Conservation (phyloP, 1,140 invertebrate genomes). For the Ganaspis sp. region DNA sequence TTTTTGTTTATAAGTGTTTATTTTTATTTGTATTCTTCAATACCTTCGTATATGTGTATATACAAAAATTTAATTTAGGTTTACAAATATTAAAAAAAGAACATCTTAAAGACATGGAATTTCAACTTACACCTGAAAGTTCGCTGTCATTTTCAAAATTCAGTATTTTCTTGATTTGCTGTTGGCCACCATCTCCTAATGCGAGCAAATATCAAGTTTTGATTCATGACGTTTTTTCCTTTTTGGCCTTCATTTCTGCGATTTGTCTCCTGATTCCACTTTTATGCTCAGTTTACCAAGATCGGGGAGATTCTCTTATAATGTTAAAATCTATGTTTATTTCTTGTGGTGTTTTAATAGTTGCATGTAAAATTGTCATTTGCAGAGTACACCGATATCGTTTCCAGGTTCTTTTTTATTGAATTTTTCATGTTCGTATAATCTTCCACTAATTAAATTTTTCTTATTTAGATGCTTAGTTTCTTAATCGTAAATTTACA, state of each 20-base stretch:
- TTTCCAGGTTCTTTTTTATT: slow-evolving; percentile 36
- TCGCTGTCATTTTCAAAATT: slow-evolving; percentile 32
- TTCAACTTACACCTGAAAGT: slow-evolving; percentile 13
- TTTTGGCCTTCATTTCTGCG: slow-evolving; percentile 32
- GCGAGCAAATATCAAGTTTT: slow-evolving; percentile 18
- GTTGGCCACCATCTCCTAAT: slow-evolving; percentile 48
- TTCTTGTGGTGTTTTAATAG: slow-evolving; percentile 28
- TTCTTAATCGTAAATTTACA: too few relatives aligned
- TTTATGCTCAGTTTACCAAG: slow-evolving; percentile 29
- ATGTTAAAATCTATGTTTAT: slow-evolving; percentile 45
- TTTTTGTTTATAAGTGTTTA: too few relatives aligned
- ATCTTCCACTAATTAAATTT: too few relatives aligned
- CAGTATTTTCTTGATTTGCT: slow-evolving; percentile 38
- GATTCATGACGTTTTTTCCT: slow-evolving; percentile 43
- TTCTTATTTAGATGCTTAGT: too few relatives aligned
- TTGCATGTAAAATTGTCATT: slow-evolving; percentile 42
- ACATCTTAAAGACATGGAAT: too few relatives aligned
- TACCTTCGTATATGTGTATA: too few relatives aligned
- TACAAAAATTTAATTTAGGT: too few relatives aligned
- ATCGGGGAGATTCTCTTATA: slow-evolving; percentile 31
- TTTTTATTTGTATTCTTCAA: too few relatives aligned
- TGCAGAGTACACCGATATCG: slow-evolving; percentile 33
- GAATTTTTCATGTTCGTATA: too few relatives aligned
- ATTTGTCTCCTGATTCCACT: slow-evolving; percentile 35
- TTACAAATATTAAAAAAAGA: too few relatives aligned